Evolutionary conservation across 2,797 vertebrate species (phyloP).

Genomic region (Phalanger gymnotis): DNA sequence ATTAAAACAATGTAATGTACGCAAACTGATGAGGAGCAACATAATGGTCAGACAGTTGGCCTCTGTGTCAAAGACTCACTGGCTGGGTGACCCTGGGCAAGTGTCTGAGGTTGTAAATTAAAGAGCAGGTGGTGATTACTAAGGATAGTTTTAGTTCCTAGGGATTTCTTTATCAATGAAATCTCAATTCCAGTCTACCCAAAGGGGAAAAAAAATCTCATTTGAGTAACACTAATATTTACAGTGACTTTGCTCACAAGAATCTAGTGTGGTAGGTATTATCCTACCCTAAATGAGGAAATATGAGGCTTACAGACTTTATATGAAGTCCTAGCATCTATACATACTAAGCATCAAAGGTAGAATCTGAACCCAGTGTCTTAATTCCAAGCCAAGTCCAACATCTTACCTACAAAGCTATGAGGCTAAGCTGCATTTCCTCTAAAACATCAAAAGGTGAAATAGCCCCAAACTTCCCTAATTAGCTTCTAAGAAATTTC

Average conservation of each 20-base stretch:
- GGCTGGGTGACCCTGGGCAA: background rate
- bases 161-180: background rate
- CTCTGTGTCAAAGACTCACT: background rate
- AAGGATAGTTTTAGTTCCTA: background rate
- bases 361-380: background rate
- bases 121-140: background rate
- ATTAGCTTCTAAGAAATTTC: background rate
- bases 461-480: background rate
- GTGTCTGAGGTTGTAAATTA: background rate
- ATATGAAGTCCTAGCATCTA: background rate
- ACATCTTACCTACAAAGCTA: background rate
- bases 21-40: background rate
- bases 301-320: background rate
- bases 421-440: background rate
- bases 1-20: background rate
- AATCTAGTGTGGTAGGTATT: background rate
- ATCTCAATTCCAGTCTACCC: background rate
- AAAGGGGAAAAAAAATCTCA: background rate
- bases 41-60: background rate
- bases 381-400: background rate
- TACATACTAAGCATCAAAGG: background rate
- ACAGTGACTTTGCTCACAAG: background rate
- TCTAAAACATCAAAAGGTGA: background rate
- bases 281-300: background rate
- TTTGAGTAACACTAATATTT: background rate